These are phyloP conservation scores for Cheilosia urbana DNA, from an alignment of 2,888 invertebrate species.

Conservation along the genomic window DNA sequence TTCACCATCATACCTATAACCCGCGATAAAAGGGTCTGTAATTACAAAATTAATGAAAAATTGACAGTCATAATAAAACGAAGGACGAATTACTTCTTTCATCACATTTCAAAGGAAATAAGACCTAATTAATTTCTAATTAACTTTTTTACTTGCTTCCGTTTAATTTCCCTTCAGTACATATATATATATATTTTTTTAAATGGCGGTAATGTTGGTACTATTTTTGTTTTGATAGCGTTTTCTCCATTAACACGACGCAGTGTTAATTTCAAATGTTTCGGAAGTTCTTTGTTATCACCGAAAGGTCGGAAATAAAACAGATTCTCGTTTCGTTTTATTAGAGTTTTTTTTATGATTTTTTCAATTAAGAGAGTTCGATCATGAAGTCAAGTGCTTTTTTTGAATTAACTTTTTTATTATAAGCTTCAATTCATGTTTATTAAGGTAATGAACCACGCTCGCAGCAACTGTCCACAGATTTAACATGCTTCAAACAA, in stretches of 20 bases:
- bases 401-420: too few species aligned
- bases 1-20: too few species aligned
- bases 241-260: slow-evolving; percentile 10
- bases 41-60: slow-evolving; percentile 4
- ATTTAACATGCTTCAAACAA: too few species aligned
- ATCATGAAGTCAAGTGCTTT: not conserved
- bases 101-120: not conserved
- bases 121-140: slow-evolving; percentile 24
- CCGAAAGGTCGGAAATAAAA: slow-evolving; percentile 8
- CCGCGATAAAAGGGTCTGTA: not conserved
- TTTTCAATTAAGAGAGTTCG: not conserved
- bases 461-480: too few species aligned
- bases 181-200: not conserved
- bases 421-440: too few species aligned
- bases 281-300: slow-evolving; percentile 8
- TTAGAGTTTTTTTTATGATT: not conserved
- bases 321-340: slow-evolving; percentile 2
- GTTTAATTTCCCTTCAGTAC: slow-evolving; percentile 18
- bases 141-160: slow-evolving; percentile 9
- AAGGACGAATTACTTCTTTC: not conserved
- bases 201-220: not conserved
- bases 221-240: slow-evolving; percentile 17
- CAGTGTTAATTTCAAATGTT: slow-evolving; percentile 3
- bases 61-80: slow-evolving; percentile 10
- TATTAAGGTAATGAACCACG: too few species aligned